Evolutionary conservation across 2,113 vertebrate genomes (phyloP), one percentile per base, ranked within the genome.

Genomic region (Trichomycterus rosablanca): DNA sequence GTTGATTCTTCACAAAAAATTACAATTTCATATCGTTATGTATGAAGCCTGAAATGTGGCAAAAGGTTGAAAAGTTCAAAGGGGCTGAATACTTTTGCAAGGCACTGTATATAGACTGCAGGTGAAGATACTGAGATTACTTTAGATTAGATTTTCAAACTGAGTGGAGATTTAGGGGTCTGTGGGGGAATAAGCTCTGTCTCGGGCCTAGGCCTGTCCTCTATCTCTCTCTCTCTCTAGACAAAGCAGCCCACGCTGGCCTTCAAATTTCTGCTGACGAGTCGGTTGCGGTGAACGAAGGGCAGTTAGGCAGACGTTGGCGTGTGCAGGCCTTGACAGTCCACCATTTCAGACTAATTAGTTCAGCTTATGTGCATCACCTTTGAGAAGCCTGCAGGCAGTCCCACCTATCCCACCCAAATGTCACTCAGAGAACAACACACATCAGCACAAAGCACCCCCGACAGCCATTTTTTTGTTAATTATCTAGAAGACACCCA

Each of bases 301-400:
- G 63, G 61, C 20, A 55, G 62, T 43, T 39, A 34, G 50, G 30
- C 28, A 42, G 56, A 28, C 30, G 28, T 14, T 22, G 37, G 32
- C 19, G 51, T 48, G 32, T 40, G 22, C 24, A 30, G 43, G n/a
- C n/a, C n/a, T n/a, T n/a, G n/a, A n/a, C 59, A 68, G 48, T 34
- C 68, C 60, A 73, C 67, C 69, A 72, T 60, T 72, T 75, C 63
- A 71, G 72, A 76, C 72, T 81, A 83, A 83, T 83, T 83, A 83
- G 74, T 57, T 67, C 77, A 78, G 73, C 80, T 82, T 76, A 81
- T 81, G 82, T 55, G 69, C 63, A 43, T 71, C 63, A 66, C 67
- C 74, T 72, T 70, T 66, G 40, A 63, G 49, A 71, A 50, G 60
- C 68, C 59, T 54, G 43, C 73, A 73, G 60, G 76, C 61, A 59